phyloP scores from a whole-genome alignment of 2,888 invertebrate genomes.

The Tuta absoluta region DNA sequence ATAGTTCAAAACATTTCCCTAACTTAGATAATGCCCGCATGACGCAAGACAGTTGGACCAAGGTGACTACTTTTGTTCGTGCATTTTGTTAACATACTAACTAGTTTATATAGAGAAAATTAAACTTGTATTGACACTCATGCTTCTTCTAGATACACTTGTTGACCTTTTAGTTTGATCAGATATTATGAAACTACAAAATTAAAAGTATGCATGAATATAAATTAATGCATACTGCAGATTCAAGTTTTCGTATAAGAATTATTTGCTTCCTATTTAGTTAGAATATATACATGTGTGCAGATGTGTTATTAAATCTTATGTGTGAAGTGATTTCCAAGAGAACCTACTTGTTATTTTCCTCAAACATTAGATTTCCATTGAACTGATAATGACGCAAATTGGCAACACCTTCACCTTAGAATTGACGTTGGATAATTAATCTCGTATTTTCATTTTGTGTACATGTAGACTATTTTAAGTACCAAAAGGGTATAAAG shows the following conservation, averaged over 20 bases:
- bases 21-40: constrained; percentile 52
- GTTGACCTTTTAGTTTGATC: background rate
- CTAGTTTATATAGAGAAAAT: background rate
- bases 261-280: background rate
- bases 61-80: constrained; percentile 38
- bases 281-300: background rate
- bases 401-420: background rate
- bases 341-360: background rate
- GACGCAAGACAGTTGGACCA: constrained; percentile 48
- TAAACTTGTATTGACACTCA: background rate
- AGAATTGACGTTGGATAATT: background rate
- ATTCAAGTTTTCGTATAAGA: background rate
- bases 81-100: background rate
- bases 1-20: no score
- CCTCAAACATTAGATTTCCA: constrained; percentile 12
- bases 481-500: background rate
- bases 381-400: constrained; percentile 1
- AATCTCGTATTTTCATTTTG: background rate
- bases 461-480: background rate
- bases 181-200: background rate
- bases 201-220: background rate
- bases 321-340: background rate
- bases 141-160: background rate
- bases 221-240: background rate
- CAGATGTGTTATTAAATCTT: background rate